Conservation (phyloP, 2,113 vertebrate genomes). For the Pica pica region DNA sequence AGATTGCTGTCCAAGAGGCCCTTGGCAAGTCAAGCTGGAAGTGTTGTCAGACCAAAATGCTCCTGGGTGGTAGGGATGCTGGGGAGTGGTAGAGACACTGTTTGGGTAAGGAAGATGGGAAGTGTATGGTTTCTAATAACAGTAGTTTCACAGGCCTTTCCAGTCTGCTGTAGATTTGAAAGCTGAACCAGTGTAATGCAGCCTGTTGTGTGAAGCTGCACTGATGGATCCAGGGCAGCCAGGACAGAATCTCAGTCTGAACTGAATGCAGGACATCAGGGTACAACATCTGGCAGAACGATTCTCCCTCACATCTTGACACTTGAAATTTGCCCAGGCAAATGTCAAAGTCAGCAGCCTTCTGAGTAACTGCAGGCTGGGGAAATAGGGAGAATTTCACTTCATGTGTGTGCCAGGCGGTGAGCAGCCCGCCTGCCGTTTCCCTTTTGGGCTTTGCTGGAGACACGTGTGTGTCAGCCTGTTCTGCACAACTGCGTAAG, state of each 20-base stretch:
- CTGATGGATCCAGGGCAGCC: background rate
- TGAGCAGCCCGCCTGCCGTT: background rate
- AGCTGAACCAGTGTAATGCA: background rate
- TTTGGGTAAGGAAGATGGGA: background rate
- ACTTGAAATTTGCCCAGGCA: background rate
- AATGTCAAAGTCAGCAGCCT: background rate
- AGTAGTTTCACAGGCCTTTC: background rate
- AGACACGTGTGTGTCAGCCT: background rate
- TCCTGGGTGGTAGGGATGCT: background rate
- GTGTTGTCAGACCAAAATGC: background rate
- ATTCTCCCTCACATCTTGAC: background rate
- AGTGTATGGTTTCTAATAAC: background rate
- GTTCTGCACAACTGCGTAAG: background rate
- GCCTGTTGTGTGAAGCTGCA: background rate
- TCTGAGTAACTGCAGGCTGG: background rate
- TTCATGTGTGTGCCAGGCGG: background rate
- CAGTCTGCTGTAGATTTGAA: background rate
- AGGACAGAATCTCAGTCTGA: background rate
- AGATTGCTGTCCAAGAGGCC: background rate
- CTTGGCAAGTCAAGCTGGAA: background rate
- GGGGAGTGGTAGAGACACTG: background rate
- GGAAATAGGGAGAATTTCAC: background rate
- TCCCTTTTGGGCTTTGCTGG: background rate
- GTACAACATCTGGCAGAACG: background rate
- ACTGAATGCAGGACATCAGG: background rate